These are phyloP conservation scores for Rhodophaea formosa DNA, from an alignment of 2,888 invertebrate species.

Conservation along the genomic window DNA sequence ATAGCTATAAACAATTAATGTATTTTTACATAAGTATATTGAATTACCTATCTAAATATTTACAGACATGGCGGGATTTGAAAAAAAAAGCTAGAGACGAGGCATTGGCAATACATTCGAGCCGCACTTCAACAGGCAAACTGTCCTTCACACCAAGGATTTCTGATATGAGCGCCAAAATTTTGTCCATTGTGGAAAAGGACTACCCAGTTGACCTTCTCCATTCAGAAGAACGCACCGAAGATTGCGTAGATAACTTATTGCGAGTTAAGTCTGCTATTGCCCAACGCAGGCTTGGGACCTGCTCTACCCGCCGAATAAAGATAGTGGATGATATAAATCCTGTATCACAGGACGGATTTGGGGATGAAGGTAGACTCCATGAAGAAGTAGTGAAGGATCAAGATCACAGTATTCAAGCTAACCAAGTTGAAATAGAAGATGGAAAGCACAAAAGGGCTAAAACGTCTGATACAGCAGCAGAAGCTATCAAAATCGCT, in stretches of 20 bases:
- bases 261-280: background rate
- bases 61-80: background rate
- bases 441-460: background rate
- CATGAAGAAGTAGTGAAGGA: background rate
- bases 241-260: background rate
- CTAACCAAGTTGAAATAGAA: background rate
- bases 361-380: background rate
- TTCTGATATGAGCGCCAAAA: background rate
- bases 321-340: background rate
- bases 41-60: too few relatives aligned
- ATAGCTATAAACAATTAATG: too few relatives aligned
- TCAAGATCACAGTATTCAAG: background rate
- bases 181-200: background rate
- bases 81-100: background rate
- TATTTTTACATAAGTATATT: too few relatives aligned
- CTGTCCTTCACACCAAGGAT: background rate
- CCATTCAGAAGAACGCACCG: background rate
- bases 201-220: background rate
- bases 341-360: background rate
- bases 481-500: background rate
- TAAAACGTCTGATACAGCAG: background rate
- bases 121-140: background rate
- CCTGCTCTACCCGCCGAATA: background rate
- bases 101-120: background rate
- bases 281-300: background rate